These are phyloP conservation scores for Drosophila repleta DNA, from an alignment of 1,140 invertebrate genomes.

Conservation along the genomic window DNA sequence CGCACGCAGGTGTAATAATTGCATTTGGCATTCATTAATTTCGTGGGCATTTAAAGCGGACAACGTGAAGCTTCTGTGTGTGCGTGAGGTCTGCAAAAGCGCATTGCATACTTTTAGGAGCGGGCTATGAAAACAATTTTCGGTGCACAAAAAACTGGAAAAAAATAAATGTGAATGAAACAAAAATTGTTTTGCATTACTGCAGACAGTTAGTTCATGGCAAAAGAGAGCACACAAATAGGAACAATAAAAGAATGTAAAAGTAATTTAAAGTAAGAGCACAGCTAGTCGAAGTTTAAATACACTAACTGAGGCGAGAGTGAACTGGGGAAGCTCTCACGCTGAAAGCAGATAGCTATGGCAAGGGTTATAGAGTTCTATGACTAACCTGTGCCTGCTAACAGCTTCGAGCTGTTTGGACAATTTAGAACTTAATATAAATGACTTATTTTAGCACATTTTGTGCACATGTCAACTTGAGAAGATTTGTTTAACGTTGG, in stretches of 20 bases:
- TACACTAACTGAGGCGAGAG: not conserved
- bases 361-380: no score
- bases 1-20: slow-evolving; percentile 76
- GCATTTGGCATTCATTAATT: slow-evolving; percentile 76
- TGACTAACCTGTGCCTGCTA: no score
- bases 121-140: slow-evolving; percentile 45
- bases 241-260: not conserved
- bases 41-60: slow-evolving; percentile 24
- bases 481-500: no score
- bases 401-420: no score
- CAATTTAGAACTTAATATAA: no score
- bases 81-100: slow-evolving; percentile 32
- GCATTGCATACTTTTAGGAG: slow-evolving; percentile 61
- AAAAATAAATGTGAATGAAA: slow-evolving; percentile 24
- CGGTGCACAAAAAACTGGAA: slow-evolving; percentile 42
- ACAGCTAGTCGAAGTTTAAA: not conserved
- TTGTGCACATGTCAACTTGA: no score
- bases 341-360: no score
- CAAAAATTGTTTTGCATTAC: slow-evolving; percentile 1
- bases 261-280: not conserved
- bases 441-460: no score
- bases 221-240: slow-evolving; percentile 23
- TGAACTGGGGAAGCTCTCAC: no score
- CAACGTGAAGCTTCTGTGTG: no score
- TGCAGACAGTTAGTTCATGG: not conserved